These are phyloP conservation scores for Azorinus chamasolen DNA, from an alignment of 2,888 invertebrate genomes.

Conservation along the genomic window DNA sequence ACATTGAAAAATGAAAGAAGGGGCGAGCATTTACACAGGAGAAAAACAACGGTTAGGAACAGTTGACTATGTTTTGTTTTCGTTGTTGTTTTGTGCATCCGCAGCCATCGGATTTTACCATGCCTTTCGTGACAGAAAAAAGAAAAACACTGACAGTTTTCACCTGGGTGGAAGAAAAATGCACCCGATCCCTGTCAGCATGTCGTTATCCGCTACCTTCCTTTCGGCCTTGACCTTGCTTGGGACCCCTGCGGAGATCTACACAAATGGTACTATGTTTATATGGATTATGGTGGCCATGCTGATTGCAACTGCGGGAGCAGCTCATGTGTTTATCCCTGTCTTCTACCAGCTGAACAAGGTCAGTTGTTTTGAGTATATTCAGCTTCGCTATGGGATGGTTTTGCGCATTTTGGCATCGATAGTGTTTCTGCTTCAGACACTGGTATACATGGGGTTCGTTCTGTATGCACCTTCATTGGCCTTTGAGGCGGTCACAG, in stretches of 20 bases:
- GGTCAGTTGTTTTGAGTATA: no score
- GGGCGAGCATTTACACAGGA: no score
- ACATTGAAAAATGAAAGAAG: no score
- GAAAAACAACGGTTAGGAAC: constrained; percentile 20
- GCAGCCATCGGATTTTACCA: constrained; percentile 76
- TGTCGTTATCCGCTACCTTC: constrained; percentile 82
- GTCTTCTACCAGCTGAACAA: no score
- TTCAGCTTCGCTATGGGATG: constrained; percentile 29
- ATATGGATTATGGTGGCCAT: no score
- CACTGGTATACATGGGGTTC: constrained; percentile 41
- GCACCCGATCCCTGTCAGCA: constrained; percentile 81
- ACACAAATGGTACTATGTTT: no score
- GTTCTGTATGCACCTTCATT: constrained; percentile 41
- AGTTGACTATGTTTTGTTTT: constrained; percentile 37
- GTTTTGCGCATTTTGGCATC: constrained; percentile 19
- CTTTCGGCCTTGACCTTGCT: no score
- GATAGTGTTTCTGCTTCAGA: constrained; percentile 29
- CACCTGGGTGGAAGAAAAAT: constrained; percentile 81
- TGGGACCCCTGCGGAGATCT: constrained; percentile 63
- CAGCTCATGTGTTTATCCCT: no score
- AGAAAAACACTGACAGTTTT: constrained; percentile 87
- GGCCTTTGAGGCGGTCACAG: constrained; percentile 90
- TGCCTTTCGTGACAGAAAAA: constrained; percentile 87
- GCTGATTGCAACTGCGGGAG: no score
- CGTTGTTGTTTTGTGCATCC: constrained; percentile 26